Percentiles rank a stretch among this genome's conserved stretches.
phyloP scores from a whole-genome alignment of 2,797 vertebrate species.

The Melanogrammus aeglefinus region DNA sequence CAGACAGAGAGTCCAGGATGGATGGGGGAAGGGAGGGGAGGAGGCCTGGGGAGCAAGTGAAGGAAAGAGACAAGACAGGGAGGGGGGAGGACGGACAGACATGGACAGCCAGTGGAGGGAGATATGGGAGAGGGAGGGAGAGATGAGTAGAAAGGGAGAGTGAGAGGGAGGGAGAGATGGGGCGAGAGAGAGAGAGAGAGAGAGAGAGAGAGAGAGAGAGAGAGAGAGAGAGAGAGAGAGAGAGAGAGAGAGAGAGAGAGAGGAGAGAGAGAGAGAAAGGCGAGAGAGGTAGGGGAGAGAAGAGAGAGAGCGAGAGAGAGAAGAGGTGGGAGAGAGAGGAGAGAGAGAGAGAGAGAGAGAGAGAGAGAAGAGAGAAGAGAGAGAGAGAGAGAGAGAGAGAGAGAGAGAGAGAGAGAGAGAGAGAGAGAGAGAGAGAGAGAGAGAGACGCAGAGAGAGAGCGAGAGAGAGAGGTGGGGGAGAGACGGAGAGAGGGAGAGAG shows the following conservation, averaged over 20 bases:
- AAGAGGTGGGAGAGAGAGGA: no score
- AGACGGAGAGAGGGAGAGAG: slow-evolving; percentile 27
- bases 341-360: slow-evolving; percentile 26
- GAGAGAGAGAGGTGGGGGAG: slow-evolving; percentile 34
- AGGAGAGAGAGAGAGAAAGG: slow-evolving; percentile 40
- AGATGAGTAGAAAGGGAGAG: slow-evolving; percentile 43
- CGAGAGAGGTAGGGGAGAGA: no score
- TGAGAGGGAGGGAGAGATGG: slow-evolving; percentile 45
- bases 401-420: slow-evolving; percentile 22
- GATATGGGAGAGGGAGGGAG: background rate
- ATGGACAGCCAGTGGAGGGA: background rate
- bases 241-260: slow-evolving; percentile 12
- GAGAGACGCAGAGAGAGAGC: slow-evolving; percentile 25
- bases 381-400: slow-evolving; percentile 35
- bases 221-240: slow-evolving; percentile 51
- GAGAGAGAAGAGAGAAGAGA: slow-evolving; percentile 4
- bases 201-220: slow-evolving; percentile 33
- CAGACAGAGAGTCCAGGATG: background rate
- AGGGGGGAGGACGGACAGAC: slow-evolving; percentile 14
- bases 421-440: slow-evolving; percentile 37
- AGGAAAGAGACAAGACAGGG: slow-evolving; percentile 11
- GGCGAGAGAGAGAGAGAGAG: slow-evolving; percentile 10
- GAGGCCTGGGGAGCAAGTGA: no score
- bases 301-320: slow-evolving; percentile 30
- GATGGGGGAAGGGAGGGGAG: slow-evolving; percentile 16